Evolutionary conservation across 2,113 vertebrate genomes (phyloP).

Genomic region (Dipodomys spectabilis): DNA sequence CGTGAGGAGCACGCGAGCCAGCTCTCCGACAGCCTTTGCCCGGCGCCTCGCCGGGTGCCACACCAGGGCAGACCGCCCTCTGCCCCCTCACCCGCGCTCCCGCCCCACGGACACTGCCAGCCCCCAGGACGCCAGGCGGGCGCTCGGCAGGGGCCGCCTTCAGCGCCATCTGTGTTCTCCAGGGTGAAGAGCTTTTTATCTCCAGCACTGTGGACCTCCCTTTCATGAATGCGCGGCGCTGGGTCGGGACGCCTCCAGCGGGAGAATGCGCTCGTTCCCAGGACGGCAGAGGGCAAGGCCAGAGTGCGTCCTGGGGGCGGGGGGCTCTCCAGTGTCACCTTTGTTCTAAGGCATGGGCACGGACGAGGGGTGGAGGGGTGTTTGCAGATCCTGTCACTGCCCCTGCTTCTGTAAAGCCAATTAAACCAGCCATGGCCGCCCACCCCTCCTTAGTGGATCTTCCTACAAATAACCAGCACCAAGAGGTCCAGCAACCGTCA

Average conservation of each 20-base stretch:
- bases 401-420: constrained; percentile 60
- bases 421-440: constrained; percentile 45
- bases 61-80: too few relatives aligned
- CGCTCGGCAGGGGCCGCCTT: not conserved
- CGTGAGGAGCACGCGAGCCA: too few relatives aligned
- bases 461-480: not conserved
- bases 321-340: constrained; percentile 30
- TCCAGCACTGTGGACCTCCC: constrained; percentile 72
- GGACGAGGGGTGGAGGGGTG: not conserved
- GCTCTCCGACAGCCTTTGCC: rapidly evolving
- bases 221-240: constrained; percentile 76
- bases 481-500: not conserved
- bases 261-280: constrained; percentile 73
- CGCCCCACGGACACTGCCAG: not conserved
- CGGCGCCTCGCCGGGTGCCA: too few relatives aligned
- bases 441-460: rapidly evolving
- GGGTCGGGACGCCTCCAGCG: constrained; percentile 39
- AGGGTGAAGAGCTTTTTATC: constrained; percentile 73
- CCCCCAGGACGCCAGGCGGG: not conserved
- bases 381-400: constrained; percentile 44
- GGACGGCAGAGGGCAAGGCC: constrained; percentile 76
- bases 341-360: rapidly evolving
- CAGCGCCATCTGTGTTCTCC: constrained; percentile 44
- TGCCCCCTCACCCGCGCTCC: not conserved
- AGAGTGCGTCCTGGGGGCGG: constrained; percentile 63